Base-by-base conservation (phyloP, 2,113 vertebrate genomes). In the Sminthopsis crassicaudata region DNA sequence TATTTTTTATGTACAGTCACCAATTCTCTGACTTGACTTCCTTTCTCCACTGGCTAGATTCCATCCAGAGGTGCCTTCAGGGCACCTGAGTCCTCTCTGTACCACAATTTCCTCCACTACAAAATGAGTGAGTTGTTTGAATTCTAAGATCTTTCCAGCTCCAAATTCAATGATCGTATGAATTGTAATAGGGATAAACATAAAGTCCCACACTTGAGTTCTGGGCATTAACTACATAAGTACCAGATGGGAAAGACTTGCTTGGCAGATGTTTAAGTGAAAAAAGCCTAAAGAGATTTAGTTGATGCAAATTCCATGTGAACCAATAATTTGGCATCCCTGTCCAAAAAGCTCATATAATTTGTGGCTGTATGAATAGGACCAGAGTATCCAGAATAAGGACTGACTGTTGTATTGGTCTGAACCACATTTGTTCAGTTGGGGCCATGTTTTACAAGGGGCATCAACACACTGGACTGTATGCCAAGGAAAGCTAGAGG, bases 241-340 rank as follows among this genome's bases (percentile, higher is more conserved):
- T 84, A 42, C n/a, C 67, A 84, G 67, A 84, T 84, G 67, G n/a
- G n/a, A 84, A 84, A 84, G n/a, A 84, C 67, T 84, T 84, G 67
- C n/a, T 42, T 84, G 67, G 67, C 67, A 42, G n/a, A 84, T 42
- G 19, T 84, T 76, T 22, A 84, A 19, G n/a, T 42, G 67, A 22
- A 22, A 76, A 76, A 76, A 76, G 36, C 5, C 67, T 76, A 42
- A 76, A 76, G 67, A 76, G 67, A 16, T 76, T 42, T 84, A 42
- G 67, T 42, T 42, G n/a, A 84, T 84, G 67, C 16, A 84, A 84
- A 42, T 26, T 84, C 67, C 67, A 84, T 42, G 27, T 42, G n/a
- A 84, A 84, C n/a, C n/a, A 84, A 84, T 84, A 84, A 42, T 84
- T 84, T 42, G 36, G 67, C n/a, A 84, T n/a, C 30, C 36, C 36